These are phyloP conservation scores for Nerophis ophidion DNA, from an alignment of 2,113 vertebrate species.

Conservation along the genomic window DNA sequence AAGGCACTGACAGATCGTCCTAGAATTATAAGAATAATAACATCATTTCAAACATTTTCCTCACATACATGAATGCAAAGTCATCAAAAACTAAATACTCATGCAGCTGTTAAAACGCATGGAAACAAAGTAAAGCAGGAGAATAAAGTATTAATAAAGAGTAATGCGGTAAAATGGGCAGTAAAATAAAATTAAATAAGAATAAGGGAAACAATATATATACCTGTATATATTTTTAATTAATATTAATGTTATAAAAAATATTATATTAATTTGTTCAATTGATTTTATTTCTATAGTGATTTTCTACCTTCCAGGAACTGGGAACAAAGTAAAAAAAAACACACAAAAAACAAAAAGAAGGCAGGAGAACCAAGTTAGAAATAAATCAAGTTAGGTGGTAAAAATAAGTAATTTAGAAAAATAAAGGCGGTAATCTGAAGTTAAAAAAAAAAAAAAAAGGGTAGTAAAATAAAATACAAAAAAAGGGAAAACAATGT, in stretches of 20 bases:
- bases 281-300: no score
- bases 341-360: no score
- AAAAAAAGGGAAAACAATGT: background rate
- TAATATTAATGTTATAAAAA: no score
- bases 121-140: no score
- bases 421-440: background rate
- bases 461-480: background rate
- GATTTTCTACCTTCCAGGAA: background rate
- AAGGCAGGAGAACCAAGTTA: no score
- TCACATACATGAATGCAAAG: conserved; percentile 1
- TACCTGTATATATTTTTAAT: no score
- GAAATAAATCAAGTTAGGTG: background rate
- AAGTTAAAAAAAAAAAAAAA: background rate
- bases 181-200: no score
- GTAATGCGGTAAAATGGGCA: no score
- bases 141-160: no score
- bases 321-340: background rate
- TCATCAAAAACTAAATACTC: background rate
- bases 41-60: background rate
- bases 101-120: background rate
- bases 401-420: background rate
- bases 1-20: conserved; percentile 84
- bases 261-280: no score
- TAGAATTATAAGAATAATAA: conserved; percentile 46
- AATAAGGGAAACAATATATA: no score